These are phyloP conservation scores for Sylvicola cinctus DNA, from an alignment of 2,888 invertebrate species.

Conservation along the genomic window DNA sequence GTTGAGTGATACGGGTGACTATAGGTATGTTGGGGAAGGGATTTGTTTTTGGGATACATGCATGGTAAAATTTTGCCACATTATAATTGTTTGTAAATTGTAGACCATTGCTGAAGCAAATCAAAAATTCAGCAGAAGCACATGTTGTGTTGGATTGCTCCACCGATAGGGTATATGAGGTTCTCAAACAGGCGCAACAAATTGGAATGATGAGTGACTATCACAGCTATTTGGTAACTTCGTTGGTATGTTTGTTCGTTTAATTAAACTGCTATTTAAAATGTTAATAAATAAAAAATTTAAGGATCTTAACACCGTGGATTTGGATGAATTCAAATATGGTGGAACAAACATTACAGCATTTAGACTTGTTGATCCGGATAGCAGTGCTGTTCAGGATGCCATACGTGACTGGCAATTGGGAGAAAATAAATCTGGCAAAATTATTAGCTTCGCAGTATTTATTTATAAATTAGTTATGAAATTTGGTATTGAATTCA, in stretches of 20 bases:
- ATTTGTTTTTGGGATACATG: slow-evolving; percentile 1
- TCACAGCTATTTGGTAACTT: slow-evolving; percentile 83
- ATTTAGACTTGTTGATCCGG: slow-evolving; percentile 72
- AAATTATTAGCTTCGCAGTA: slow-evolving; percentile 20
- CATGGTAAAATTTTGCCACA: slow-evolving; percentile 1
- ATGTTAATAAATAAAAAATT: no score
- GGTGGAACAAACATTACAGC: slow-evolving; percentile 92
- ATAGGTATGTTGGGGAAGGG: slow-evolving; percentile 36
- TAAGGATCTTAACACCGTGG: slow-evolving; percentile 69
- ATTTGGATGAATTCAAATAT: slow-evolving; percentile 83
- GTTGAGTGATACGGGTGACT: slow-evolving; percentile 64
- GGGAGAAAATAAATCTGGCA: slow-evolving; percentile 45
- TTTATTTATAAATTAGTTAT: slow-evolving; percentile 21
- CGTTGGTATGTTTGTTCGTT: slow-evolving; percentile 37
- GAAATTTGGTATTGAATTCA: slow-evolving; percentile 6
- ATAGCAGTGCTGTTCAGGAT: slow-evolving; percentile 54
- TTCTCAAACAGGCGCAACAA: slow-evolving; percentile 83
- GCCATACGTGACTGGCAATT: slow-evolving; percentile 63
- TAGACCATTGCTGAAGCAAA: slow-evolving; percentile 75
- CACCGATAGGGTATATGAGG: slow-evolving; percentile 65
- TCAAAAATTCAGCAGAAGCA: slow-evolving; percentile 79
- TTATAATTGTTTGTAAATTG: slow-evolving; percentile 1
- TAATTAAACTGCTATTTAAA: no score
- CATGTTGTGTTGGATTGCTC: slow-evolving; percentile 81
- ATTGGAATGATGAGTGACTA: slow-evolving; percentile 95